Evolutionary conservation across 1,140 invertebrate genomes (phyloP), one percentile per base, ranked within the genome.

Genomic region (Heliconius himera): DNA sequence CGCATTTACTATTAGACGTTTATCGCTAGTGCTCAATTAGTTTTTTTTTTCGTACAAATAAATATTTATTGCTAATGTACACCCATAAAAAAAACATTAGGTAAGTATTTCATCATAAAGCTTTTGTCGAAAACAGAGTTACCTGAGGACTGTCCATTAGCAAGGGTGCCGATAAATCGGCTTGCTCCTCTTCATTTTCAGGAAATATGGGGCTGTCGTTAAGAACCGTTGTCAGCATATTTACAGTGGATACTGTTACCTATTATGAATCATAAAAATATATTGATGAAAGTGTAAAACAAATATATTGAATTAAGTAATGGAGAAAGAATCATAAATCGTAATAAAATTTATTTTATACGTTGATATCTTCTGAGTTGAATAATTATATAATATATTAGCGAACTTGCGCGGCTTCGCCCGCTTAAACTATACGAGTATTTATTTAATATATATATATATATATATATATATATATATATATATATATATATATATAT

Each of bases 131-230:
- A 73, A 72, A 33, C 33, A 29, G 60, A 16, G 29, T 38, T 85
- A 94, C 96, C 95, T 96, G 96, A 0, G 97, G 97, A 66, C 96
- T 97, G 89, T 98, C 97, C 96, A 97, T 96, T 70, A 98, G 95
- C 74, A 97, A 91, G 3, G 97, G 96, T 3, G 96, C 96, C 3
- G 96, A 95, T 71, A 96, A 94, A 86, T 96, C 96, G 20, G 95
- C 95, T 81, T 96, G 96, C 76, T 96, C 96, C 82, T 97, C 96
- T 82, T 97, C 96, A 84, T 97, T 97, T 83, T 97, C 97, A 1
- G 97, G 97, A 88, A 98, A 97, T 71, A 98, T 96, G 8, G 98
- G 98, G 73, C 97, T 98, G 93, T 98, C 98, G 93, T 98, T 98
- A 66, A 98, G 95, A 2, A 98, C 97, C 20, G 98, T 98, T 20